Evolutionary conservation across 2,797 vertebrate genomes (phyloP).

Genomic region (Pogoniulus pusillus): DNA sequence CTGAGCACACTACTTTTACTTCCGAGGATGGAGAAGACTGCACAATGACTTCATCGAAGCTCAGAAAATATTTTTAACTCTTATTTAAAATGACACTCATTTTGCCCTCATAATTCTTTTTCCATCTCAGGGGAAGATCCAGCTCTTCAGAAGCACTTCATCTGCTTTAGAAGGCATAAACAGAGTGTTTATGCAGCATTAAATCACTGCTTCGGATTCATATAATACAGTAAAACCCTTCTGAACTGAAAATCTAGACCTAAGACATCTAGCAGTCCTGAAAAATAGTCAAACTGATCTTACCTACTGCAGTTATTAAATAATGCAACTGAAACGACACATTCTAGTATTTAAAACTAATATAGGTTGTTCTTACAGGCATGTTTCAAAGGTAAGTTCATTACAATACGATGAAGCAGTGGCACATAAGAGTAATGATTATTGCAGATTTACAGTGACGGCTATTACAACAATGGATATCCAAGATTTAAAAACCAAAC

Average conservation of each 20-base stretch:
- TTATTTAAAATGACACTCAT: neutral
- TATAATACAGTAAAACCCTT: neutral
- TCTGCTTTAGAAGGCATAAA: neutral
- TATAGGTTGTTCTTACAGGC: neutral
- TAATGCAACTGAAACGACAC: neutral
- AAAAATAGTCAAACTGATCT: neutral
- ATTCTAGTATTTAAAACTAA: neutral
- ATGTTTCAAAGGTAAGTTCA: neutral
- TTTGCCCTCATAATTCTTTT: neutral
- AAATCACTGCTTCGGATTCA: neutral
- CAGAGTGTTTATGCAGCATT: neutral
- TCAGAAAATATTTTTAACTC: slow-evolving; percentile 30
- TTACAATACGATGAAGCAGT: neutral
- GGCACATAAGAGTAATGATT: neutral
- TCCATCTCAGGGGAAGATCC: neutral
- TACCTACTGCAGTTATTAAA: neutral
- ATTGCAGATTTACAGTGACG: neutral
- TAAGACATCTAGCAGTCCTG: neutral
- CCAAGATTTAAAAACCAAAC: neutral
- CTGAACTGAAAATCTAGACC: neutral
- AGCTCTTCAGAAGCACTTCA: neutral
- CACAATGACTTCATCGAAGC: slow-evolving; percentile 3
- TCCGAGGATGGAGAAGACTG: neutral
- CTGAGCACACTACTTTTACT: neutral
- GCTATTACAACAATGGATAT: neutral